Evolutionary conservation across 2,113 vertebrate genomes (phyloP).

Genomic region (Hyla sarda): DNA sequence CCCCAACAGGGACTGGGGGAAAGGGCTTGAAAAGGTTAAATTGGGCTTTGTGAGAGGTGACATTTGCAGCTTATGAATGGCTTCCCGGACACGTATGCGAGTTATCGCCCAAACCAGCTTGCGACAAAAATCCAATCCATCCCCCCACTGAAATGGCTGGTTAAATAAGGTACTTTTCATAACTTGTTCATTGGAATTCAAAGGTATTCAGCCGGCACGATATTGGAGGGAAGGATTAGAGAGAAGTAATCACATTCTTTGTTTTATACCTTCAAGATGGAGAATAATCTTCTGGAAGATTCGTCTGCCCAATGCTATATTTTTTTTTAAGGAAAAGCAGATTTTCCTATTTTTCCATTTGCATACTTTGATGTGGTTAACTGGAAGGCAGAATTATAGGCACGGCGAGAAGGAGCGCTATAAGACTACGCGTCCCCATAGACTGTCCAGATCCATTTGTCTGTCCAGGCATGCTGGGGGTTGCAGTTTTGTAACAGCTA

Average conservation of each 20-base stretch:
- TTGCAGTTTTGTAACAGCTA: no score
- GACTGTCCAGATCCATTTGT: no score
- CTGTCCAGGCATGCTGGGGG: no score
- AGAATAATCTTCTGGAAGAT: conserved; percentile 53
- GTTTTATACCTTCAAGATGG: conserved; percentile 50
- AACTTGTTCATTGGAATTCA: conserved; percentile 28
- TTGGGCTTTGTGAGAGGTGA: background rate
- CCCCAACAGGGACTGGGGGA: background rate
- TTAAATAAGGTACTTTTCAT: conserved; percentile 1
- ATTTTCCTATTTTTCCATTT: conserved; percentile 43
- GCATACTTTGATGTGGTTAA: conserved; percentile 48
- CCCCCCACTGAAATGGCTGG: conserved; percentile 3
- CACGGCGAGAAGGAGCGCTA: no score
- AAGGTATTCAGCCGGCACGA: conserved; percentile 35
- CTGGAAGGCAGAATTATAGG: background rate
- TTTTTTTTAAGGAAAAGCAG: conserved; percentile 19
- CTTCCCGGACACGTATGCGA: background rate
- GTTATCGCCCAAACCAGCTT: conserved; percentile 20
- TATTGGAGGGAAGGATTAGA: conserved; percentile 39
- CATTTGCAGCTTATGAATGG: background rate
- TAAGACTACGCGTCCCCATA: background rate
- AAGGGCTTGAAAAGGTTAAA: background rate
- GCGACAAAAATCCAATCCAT: conserved; percentile 17
- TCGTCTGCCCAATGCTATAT: conserved; percentile 22
- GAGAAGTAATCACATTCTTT: conserved; percentile 43